Percentiles rank a stretch among this genome's conserved stretches.
phyloP scores from a whole-genome alignment of 2,797 vertebrate genomes.

The Sebastes itinus region DNA sequence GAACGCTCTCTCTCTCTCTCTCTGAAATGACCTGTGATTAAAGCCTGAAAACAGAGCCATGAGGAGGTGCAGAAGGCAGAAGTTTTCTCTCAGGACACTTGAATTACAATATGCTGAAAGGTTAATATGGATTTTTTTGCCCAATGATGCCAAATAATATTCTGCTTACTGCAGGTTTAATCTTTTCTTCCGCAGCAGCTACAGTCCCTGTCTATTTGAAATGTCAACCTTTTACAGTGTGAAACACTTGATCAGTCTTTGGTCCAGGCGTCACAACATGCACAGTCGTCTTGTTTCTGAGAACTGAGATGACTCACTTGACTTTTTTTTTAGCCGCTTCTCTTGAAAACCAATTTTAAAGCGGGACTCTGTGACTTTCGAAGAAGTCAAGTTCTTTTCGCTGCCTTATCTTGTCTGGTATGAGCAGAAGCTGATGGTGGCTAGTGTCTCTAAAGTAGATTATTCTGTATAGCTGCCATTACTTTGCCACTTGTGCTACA shows the following conservation, averaged over 20 bases:
- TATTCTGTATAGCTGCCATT: not conserved
- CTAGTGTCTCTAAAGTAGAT: not conserved
- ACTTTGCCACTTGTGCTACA: not conserved
- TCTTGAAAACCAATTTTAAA: not conserved
- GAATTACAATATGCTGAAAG: too few species aligned
- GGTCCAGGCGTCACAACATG: too few species aligned
- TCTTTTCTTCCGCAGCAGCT: not conserved
- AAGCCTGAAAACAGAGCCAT: too few species aligned
- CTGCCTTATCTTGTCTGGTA: too few species aligned
- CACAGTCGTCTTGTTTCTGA: slow-evolving; percentile 6
- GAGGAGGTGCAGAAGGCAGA: too few species aligned
- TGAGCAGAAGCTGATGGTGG: not conserved
- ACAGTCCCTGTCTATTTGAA: not conserved
- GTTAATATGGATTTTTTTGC: too few species aligned
- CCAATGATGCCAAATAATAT: too few species aligned
- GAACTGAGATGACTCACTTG: slow-evolving; percentile 15
- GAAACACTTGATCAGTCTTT: rapidly evolving
- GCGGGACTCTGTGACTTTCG: not conserved
- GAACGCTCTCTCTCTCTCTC: too few species aligned
- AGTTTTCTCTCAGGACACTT: too few species aligned
- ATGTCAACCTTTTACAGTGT: not conserved
- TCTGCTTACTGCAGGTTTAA: not conserved
- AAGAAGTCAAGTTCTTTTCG: not conserved
- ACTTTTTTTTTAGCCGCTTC: not conserved
- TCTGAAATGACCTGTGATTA: too few species aligned